Conservation (phyloP, 2,888 invertebrate genomes). For the Drosophila borealis region DNA sequence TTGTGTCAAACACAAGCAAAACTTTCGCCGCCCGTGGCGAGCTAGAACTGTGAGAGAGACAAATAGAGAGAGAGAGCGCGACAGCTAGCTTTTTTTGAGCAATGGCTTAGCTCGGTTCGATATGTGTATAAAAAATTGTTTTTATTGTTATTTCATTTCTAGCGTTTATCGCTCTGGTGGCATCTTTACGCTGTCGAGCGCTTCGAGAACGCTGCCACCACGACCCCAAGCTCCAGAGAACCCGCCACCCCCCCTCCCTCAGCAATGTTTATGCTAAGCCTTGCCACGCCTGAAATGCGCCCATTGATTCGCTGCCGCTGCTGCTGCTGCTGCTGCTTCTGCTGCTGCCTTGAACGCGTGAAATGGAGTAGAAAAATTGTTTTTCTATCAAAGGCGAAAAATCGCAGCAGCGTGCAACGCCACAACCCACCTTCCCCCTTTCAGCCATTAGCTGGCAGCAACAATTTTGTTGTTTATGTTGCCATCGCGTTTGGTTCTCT, state of each 20-base stretch:
- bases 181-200: constrained; percentile 73
- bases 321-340: constrained; percentile 1
- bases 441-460: constrained; percentile 37
- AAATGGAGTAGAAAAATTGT: constrained; percentile 82
- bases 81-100: constrained; percentile 5
- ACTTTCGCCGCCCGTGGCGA: constrained; percentile 49
- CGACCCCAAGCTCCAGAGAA: not conserved
- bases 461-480: constrained; percentile 53
- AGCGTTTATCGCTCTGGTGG: constrained; percentile 72
- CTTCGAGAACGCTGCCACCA: constrained; percentile 28
- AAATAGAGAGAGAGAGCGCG: not conserved
- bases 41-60: not conserved
- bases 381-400: constrained; percentile 77
- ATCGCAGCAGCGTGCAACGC: constrained; percentile 55
- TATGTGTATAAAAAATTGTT: constrained; percentile 59
- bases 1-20: constrained; percentile 45
- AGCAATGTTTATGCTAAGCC: constrained; percentile 28
- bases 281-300: constrained; percentile 25
- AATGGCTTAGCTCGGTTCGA: constrained; percentile 37
- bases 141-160: constrained; percentile 76
- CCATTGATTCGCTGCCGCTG: constrained; percentile 10
- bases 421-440: not conserved
- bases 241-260: not conserved
- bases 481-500: constrained; percentile 45
- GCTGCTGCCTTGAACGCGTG: constrained; percentile 74